phyloP scores from a whole-genome alignment of 2,797 vertebrate species.

The Clamator glandarius region DNA sequence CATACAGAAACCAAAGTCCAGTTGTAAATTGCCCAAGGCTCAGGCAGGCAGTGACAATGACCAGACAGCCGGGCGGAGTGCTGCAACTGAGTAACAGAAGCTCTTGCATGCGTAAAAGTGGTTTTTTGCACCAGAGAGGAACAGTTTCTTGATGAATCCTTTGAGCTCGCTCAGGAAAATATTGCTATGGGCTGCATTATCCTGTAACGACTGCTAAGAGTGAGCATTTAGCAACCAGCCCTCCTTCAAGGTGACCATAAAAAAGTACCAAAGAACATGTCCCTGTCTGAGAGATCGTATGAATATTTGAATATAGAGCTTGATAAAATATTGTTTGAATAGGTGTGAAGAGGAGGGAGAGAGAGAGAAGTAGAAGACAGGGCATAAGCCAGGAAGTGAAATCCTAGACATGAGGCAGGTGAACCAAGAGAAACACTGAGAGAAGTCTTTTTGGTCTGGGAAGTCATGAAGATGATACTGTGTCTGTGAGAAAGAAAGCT shows the following conservation, averaged over 20 bases:
- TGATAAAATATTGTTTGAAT: neutral
- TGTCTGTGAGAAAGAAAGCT: neutral
- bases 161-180: neutral
- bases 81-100: neutral
- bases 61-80: fast-evolving
- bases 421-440: neutral
- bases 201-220: fast-evolving
- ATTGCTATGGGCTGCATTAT: neutral
- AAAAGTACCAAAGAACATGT: neutral
- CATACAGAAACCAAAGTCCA: neutral
- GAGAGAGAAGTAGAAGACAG: neutral
- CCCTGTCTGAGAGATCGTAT: neutral
- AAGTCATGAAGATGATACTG: neutral
- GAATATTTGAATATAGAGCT: neutral
- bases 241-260: neutral
- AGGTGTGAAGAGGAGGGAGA: neutral
- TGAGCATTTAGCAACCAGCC: neutral
- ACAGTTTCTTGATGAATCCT: neutral
- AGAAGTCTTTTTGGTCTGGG: neutral
- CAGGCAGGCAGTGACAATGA: neutral
- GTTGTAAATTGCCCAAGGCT: neutral
- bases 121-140: neutral
- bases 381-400: neutral
- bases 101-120: neutral
- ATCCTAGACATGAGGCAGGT: neutral